Evolutionary conservation across 2,797 vertebrate species (phyloP).

Genomic region (Muscicapa comitata): DNA sequence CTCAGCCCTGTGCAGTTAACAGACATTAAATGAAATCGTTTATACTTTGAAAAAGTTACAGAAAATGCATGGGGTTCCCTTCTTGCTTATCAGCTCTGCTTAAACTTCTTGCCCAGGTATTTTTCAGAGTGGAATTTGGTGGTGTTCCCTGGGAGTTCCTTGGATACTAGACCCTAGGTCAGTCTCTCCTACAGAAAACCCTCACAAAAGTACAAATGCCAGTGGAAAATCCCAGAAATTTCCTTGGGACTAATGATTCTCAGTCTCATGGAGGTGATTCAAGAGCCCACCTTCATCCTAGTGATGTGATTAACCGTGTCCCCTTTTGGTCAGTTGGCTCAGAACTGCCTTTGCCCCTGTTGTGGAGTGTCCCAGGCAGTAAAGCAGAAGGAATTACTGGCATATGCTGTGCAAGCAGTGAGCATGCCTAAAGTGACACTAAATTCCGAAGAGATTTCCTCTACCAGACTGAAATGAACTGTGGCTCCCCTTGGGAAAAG

Average conservation of each 20-base stretch:
- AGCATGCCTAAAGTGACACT: not conserved
- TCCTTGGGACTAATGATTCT: not conserved
- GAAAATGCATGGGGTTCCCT: not conserved
- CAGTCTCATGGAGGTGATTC: not conserved
- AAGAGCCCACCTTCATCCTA: not conserved
- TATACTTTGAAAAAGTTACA: not conserved
- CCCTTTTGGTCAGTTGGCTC: not conserved
- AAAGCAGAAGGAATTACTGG: not conserved
- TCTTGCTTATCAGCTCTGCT: not conserved
- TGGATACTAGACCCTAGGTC: not conserved
- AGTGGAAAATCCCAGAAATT: constrained; percentile 37
- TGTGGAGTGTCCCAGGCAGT: not conserved
- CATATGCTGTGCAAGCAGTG: not conserved
- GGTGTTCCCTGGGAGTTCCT: not conserved
- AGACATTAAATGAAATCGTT: not conserved
- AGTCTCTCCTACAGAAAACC: constrained; percentile 2
- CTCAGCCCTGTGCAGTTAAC: not conserved
- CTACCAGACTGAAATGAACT: not conserved
- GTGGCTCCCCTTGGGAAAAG: not conserved
- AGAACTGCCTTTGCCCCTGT: not conserved
- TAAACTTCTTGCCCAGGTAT: not conserved
- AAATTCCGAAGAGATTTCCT: constrained; percentile 19
- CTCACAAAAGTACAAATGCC: constrained; percentile 16
- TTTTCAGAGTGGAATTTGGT: not conserved
- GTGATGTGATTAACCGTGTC: not conserved